Evolutionary conservation across 2,888 invertebrate genomes (phyloP), one percentile per base, ranked within the genome.

Genomic region (Proisotoma minuta): DNA sequence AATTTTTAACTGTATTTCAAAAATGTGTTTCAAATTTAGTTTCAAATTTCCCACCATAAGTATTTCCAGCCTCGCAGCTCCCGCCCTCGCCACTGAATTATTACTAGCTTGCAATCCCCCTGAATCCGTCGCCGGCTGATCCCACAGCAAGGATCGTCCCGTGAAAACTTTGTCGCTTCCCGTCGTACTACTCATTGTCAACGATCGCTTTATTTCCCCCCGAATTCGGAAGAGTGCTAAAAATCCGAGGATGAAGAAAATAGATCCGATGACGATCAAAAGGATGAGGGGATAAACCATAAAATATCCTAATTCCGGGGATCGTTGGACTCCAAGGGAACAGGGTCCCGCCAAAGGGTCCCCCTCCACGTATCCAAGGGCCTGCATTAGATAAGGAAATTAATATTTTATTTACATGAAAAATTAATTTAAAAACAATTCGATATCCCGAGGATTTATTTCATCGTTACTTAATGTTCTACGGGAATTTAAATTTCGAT

Each of bases 311-410:
- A 73, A 68, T 58, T 69, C 63, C n/a, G 66, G 60, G 12, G 69
- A 62, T 52, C 62, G 60, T 50, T 69, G 69, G 47, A 69, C 58
- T 56, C 69, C 69, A 4, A 69, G 60, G 10, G 69, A 62, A 54
- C 69, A 69, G 18, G 69, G 69, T 22, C 73, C 73, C 51, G 72
- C 70, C 10, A 73, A 50, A 8, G 73, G 73, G 62, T 73, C 62
- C 76, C 91, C 95, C 84, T 95, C 95, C 76, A 96, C 92, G 85
- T 91, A 91, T 72, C 93, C 92, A 87, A 94, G 88, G 3, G 95
- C 95, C n/a, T n/a, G n/a, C n/a, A n/a, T n/a, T n/a, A n/a, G n/a
- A n/a, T n/a, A n/a, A n/a, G n/a, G n/a, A n/a, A n/a, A n/a, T n/a
- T n/a, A n/a, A n/a, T n/a, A n/a, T n/a, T n/a, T n/a, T n/a, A n/a